Base-by-base conservation (phyloP, 2,797 vertebrate genomes). In the Eulemur mongoz region DNA sequence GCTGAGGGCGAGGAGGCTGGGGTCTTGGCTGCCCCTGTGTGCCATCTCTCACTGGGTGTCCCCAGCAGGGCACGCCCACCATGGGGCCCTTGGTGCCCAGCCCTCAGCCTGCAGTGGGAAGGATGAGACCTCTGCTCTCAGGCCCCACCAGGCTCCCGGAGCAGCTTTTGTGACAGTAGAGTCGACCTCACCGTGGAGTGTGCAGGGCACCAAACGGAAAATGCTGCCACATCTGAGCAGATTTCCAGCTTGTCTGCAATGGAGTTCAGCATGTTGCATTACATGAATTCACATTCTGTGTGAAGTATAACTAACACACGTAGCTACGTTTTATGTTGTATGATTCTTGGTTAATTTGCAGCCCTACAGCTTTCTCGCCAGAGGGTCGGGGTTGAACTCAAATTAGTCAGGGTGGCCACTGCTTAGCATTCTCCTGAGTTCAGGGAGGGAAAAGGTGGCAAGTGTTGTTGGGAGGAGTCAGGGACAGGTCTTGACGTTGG, bases 401-500 rank as follows among this genome's bases (percentile, higher is more conserved):
- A 5, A 23, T 20, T 32, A 61, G 76, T 48, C 38, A 3, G 1
- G 7, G 20, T 22, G 52, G 85, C 81, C n/a, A 11, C 30, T 18
- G 67, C 63, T 73, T 27, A 35, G 12, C 69, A 1, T 45, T 69
- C 50, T 73, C 45, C 0, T 12, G 9, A 50, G 70, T 63, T 54
- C 22, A 13, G 57, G 27, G n/a, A 12, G 40, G 23, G 9, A 76
- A 23, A 20, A 8, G 1, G 1, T 38, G 52, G 84, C 7, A 0
- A 23, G 0, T 18, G 1, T 18, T 5, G 2, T 12, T 12, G 23
- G 45, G 30, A 91, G 25, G 82, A 59, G 12, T 30, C 2, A 4
- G 0, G 11, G 48, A 9, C 2, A 2, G 83, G 38, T 13, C 45
- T 32, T 7, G 40, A 35, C 30, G 0, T 1, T 25, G 61, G 17